A percentile compares a stretch with the other conserved stretches of the same genome.
phyloP scores from a whole-genome alignment of 2,888 invertebrate species.

The Achlya flavicornis region DNA sequence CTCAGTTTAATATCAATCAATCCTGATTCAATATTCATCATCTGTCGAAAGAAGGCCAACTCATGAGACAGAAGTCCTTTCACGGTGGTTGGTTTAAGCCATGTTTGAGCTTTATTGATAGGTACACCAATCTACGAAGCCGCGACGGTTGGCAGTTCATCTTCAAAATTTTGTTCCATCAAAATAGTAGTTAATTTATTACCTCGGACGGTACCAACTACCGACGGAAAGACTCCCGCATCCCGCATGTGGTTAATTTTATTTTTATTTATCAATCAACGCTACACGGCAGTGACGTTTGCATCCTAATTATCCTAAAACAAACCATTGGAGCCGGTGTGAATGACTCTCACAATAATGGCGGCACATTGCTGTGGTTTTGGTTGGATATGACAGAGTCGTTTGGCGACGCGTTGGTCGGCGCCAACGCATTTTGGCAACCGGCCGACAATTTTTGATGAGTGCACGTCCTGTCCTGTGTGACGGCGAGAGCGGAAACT shows the following conservation, averaged over 20 bases:
- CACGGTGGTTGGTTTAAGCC: background rate
- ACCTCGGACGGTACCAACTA: too few species aligned
- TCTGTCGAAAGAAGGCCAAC: background rate
- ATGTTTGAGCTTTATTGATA: background rate
- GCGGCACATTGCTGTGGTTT: slow-evolving; percentile 36
- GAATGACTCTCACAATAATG: slow-evolving; percentile 46
- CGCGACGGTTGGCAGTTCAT: too few species aligned
- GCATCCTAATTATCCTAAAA: slow-evolving; percentile 42
- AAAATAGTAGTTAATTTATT: too few species aligned
- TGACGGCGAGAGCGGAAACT: slow-evolving; percentile 33
- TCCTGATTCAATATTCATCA: background rate
- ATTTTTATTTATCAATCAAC: background rate
- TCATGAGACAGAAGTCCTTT: background rate
- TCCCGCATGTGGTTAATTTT: background rate
- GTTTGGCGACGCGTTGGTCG: slow-evolving; percentile 21
- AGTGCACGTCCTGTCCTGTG: slow-evolving; percentile 48
- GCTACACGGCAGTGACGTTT: slow-evolving; percentile 23
- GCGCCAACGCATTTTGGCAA: slow-evolving; percentile 56
- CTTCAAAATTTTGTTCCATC: too few species aligned
- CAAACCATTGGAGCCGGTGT: slow-evolving; percentile 45
- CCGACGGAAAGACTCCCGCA: background rate
- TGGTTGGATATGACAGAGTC: slow-evolving; percentile 17
- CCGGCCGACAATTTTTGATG: slow-evolving; percentile 48
- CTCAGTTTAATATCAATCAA: background rate
- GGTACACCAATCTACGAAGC: too few species aligned